Evolutionary conservation across 2,113 vertebrate species (phyloP).

Genomic region (Puffinus mauretanicus): DNA sequence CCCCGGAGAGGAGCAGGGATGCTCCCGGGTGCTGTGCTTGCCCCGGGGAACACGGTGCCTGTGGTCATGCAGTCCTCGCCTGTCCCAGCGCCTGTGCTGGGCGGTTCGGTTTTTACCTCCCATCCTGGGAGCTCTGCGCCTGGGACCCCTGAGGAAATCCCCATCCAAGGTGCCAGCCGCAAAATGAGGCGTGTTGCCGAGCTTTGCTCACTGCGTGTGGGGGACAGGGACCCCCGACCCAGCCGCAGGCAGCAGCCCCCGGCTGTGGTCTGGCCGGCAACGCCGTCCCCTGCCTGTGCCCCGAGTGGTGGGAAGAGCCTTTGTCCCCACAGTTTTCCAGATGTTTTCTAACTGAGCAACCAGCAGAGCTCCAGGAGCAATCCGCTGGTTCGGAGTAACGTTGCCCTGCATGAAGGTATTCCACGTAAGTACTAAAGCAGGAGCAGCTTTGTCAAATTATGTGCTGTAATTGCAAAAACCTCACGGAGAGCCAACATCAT

Average conservation of each 20-base stretch:
- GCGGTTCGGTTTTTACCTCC: neutral
- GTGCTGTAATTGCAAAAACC: neutral
- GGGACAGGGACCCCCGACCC: neutral
- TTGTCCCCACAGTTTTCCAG: rapidly evolving
- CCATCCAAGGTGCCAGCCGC: neutral
- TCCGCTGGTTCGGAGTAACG: rapidly evolving
- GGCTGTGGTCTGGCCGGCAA: rapidly evolving
- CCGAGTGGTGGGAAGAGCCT: rapidly evolving
- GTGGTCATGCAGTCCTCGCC: rapidly evolving
- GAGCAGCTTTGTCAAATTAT: neutral
- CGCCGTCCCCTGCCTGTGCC: neutral
- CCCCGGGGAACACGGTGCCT: rapidly evolving
- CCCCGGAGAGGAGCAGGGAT: neutral
- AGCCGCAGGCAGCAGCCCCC: too few species aligned
- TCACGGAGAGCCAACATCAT: neutral
- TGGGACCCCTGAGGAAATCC: neutral
- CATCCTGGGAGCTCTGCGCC: too few species aligned
- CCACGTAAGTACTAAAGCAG: rapidly evolving
- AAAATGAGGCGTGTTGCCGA: rapidly evolving
- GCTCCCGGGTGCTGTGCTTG: neutral
- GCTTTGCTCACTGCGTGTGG: rapidly evolving
- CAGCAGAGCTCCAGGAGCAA: neutral
- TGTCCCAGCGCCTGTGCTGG: neutral
- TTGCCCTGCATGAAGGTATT: neutral
- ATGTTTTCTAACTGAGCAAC: rapidly evolving